Percentiles rank a stretch among this genome's conserved stretches.
phyloP scores from a whole-genome alignment of 2,888 invertebrate genomes.

The Thelaira solivaga region DNA sequence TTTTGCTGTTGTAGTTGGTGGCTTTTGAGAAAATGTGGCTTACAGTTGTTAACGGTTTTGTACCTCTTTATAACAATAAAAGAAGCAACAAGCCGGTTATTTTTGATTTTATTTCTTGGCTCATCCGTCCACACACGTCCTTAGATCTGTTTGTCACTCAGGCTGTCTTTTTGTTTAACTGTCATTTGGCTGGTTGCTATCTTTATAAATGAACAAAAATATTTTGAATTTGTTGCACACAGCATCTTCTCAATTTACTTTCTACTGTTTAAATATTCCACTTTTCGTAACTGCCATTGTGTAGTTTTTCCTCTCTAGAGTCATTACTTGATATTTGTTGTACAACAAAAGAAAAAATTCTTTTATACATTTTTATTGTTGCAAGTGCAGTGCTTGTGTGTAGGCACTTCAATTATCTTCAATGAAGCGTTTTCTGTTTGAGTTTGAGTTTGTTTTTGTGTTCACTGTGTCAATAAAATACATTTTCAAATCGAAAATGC shows the following conservation, averaged over 20 bases:
- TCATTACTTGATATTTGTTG: constrained; percentile 26
- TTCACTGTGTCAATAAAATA: constrained; percentile 51
- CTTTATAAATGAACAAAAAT: constrained; percentile 10
- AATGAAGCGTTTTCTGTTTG: constrained; percentile 21
- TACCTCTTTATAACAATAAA: constrained; percentile 40
- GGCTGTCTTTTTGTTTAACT: background rate
- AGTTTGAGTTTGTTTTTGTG: constrained; percentile 8
- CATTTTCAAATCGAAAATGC: constrained; percentile 53
- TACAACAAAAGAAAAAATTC: constrained; percentile 34
- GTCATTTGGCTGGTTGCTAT: constrained; percentile 3
- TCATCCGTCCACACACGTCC: background rate
- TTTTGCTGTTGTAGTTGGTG: constrained; percentile 12
- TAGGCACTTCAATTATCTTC: constrained; percentile 54
- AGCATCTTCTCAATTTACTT: constrained; percentile 52
- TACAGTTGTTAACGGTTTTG: constrained; percentile 45
- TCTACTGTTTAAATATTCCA: constrained; percentile 62
- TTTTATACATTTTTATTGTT: constrained; percentile 21
- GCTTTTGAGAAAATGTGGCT: constrained; percentile 19
- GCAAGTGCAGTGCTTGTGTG: constrained; percentile 39
- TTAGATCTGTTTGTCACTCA: background rate
- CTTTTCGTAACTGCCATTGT: constrained; percentile 35
- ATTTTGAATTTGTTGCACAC: constrained; percentile 19
- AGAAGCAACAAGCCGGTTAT: background rate
- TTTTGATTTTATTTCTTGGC: constrained; percentile 21
- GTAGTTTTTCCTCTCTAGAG: constrained; percentile 38